phyloP scores from a whole-genome alignment of 2,888 invertebrate genomes.

The Blastobasis lacticolella region DNA sequence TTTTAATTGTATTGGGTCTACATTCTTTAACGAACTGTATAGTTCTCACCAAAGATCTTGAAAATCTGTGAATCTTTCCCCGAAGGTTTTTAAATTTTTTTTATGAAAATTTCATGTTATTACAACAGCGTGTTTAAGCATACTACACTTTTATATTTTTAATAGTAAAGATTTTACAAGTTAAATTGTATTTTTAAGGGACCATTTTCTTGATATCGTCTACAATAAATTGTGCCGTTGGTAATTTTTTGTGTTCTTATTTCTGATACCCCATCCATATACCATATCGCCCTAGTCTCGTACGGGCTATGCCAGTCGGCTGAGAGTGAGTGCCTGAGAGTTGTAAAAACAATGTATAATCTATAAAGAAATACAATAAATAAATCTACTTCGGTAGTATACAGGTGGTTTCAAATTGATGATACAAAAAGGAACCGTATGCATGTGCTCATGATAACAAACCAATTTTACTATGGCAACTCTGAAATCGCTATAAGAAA shows the following conservation, averaged over 20 bases:
- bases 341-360: too few species aligned
- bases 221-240: constrained; percentile 53
- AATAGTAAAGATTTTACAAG: too few species aligned
- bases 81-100: neutral
- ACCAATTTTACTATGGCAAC: too few species aligned
- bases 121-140: neutral
- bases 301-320: too few species aligned
- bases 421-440: too few species aligned
- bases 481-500: too few species aligned
- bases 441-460: too few species aligned
- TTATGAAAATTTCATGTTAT: neutral
- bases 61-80: constrained; percentile 15
- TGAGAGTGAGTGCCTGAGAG: too few species aligned
- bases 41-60: constrained; percentile 33
- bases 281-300: neutral
- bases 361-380: too few species aligned
- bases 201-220: constrained; percentile 37
- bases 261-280: neutral
- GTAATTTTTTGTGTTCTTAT: constrained; percentile 23
- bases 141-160: neutral
- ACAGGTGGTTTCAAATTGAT: too few species aligned
- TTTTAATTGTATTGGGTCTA: neutral
- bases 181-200: constrained; percentile 25
- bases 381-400: too few species aligned
- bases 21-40: constrained; percentile 4